Percentiles rank a stretch among this genome's conserved stretches.
Evolutionary conservation across 2,888 invertebrate genomes (phyloP).

Genomic region (Diaprepes abbreviatus): DNA sequence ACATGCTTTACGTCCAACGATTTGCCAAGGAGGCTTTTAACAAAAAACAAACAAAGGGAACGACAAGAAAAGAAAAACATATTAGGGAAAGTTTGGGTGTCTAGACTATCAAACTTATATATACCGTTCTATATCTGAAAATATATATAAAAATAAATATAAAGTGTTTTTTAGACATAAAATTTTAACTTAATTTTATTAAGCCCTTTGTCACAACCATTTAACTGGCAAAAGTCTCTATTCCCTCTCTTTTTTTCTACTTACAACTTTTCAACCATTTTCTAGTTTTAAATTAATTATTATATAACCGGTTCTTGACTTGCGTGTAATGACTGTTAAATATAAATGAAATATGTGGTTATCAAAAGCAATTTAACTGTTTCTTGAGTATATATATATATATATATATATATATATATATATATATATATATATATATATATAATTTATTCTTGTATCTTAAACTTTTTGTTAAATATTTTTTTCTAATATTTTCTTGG

Average conservation of each 20-base stretch:
- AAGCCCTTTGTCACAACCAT: background rate
- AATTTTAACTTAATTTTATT: background rate
- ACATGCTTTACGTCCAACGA: background rate
- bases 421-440: no score
- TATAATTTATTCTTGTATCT: no score
- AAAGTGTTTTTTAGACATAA: background rate
- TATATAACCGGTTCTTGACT: background rate
- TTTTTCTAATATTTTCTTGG: no score
- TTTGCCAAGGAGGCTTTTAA: background rate
- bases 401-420: no score
- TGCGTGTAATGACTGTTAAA: no score
- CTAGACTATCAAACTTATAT: conserved; percentile 1
- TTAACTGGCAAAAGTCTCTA: background rate
- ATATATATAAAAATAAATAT: background rate
- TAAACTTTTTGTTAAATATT: no score
- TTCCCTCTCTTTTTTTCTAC: background rate
- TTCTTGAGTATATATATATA: no score
- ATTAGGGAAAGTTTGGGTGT: background rate
- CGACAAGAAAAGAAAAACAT: background rate
- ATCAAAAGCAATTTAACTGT: no score
- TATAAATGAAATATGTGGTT: no score
- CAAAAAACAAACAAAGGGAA: conserved; percentile 7
- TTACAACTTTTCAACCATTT: background rate
- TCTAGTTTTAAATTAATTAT: no score
- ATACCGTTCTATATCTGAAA: background rate